These are phyloP conservation scores for Lepus europaeus DNA, from an alignment of 2,113 vertebrate species.

Conservation along the genomic window DNA sequence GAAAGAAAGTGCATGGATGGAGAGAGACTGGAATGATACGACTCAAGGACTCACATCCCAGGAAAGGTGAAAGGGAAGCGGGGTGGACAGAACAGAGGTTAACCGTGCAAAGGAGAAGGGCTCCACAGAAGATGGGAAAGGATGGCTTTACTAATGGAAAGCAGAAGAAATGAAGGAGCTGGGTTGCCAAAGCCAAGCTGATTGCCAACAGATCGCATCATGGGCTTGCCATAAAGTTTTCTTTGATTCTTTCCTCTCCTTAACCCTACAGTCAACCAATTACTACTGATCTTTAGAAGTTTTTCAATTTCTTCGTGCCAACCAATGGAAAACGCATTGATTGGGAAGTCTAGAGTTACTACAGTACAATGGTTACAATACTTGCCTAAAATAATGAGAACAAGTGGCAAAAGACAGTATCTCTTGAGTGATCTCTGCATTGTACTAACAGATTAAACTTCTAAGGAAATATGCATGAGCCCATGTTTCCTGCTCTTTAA, in stretches of 20 bases:
- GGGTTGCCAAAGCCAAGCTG: neutral
- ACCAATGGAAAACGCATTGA: neutral
- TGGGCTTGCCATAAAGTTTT: neutral
- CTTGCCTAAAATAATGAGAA: neutral
- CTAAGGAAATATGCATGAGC: neutral
- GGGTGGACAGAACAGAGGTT: neutral
- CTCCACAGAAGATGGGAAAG: neutral
- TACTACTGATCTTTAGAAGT: neutral
- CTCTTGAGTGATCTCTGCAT: neutral
- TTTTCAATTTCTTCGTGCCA: neutral
- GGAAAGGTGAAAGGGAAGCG: neutral
- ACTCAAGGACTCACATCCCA: neutral
- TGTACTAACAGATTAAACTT: conserved; percentile 22
- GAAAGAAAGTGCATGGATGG: neutral
- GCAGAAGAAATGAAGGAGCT: neutral
- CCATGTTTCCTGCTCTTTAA: conserved; percentile 43
- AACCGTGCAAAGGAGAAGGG: neutral
- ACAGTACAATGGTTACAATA: neutral
- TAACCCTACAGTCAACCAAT: neutral
- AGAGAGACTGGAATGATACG: neutral
- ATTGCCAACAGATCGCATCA: neutral
- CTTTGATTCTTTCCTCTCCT: neutral
- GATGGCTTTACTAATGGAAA: rapidly evolving
- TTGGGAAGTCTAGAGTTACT: neutral
- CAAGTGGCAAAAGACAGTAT: neutral